Evolutionary conservation across 2,888 invertebrate genomes (phyloP).

Genomic region (Drosophila flavopinicola): DNA sequence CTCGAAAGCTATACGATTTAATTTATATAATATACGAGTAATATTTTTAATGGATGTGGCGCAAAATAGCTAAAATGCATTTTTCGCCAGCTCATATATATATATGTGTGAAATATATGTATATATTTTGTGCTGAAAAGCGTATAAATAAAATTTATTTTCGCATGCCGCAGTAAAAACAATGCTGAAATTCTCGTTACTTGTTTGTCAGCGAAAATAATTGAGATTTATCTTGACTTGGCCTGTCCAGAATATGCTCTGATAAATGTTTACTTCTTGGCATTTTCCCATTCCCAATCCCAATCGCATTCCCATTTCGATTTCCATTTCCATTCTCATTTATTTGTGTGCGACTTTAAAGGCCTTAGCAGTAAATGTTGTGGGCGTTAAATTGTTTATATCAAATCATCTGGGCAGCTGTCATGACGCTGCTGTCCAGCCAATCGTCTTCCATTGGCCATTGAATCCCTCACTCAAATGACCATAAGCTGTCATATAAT

Average conservation of each 20-base stretch:
- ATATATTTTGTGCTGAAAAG: constrained; percentile 13
- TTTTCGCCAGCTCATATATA: constrained; percentile 6
- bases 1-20: constrained; percentile 9
- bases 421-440: constrained; percentile 16
- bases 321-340: constrained; percentile 15
- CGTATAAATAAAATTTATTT: constrained; percentile 29
- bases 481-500: constrained; percentile 37
- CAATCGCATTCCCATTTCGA: constrained; percentile 9
- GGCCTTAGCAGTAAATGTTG: neutral
- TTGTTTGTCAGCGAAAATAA: constrained; percentile 23
- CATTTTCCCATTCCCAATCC: too few relatives aligned
- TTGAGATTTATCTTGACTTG: constrained; percentile 26
- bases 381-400: constrained; percentile 28
- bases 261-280: constrained; percentile 5
- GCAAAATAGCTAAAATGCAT: constrained; percentile 34
- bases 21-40: constrained; percentile 13
- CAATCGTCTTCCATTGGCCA: constrained; percentile 15
- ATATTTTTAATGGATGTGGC: constrained; percentile 6
- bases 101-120: constrained; percentile 9
- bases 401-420: constrained; percentile 20
- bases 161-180: constrained; percentile 5
- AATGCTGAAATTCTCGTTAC: constrained; percentile 1
- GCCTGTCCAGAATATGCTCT: constrained; percentile 4
- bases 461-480: constrained; percentile 13
- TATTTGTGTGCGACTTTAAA: constrained; percentile 18